Conservation (phyloP, 2,797 vertebrate genomes). For the Hapalemur alaotrensis region DNA sequence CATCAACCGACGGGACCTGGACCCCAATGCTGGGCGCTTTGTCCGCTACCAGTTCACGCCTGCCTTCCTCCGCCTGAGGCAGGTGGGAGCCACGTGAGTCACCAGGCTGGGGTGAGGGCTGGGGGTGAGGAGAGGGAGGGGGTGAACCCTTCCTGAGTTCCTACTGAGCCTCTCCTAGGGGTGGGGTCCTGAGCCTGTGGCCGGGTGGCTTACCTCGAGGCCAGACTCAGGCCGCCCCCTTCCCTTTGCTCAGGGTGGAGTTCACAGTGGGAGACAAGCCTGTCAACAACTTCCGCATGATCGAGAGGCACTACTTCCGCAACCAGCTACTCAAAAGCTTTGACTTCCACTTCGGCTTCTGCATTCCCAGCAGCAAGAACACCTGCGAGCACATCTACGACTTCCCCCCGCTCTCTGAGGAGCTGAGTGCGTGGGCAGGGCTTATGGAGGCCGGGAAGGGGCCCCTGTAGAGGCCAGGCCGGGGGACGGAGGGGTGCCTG, state of each 20-base stretch:
- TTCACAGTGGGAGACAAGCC: constrained; percentile 98
- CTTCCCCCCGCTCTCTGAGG: constrained; percentile 95
- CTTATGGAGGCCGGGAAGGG: not conserved
- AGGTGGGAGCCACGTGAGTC: constrained; percentile 99
- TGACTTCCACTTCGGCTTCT: constrained; percentile 98
- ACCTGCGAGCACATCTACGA: constrained; percentile 99
- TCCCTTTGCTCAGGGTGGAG: constrained; percentile 90
- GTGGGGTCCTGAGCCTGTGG: not conserved
- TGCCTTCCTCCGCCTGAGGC: constrained; percentile 94
- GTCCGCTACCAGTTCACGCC: constrained; percentile 98
- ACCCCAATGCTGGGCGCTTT: constrained; percentile 96
- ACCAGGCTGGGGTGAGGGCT: not conserved
- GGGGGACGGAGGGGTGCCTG: not conserved
- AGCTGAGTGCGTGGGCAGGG: constrained; percentile 91
- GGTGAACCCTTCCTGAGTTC: not conserved
- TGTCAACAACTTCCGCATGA: constrained; percentile 99
- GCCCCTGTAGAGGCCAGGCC: not conserved
- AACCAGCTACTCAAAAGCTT: constrained; percentile 97
- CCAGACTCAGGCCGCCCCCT: not conserved
- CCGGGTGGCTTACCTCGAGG: not conserved
- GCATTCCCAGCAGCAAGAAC: constrained; percentile 99
- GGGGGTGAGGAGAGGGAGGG: not conserved
- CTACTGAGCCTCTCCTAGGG: not conserved
- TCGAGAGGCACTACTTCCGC: constrained; percentile 98
- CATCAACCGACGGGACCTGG: constrained; percentile 90